A percentile compares a stretch with the other conserved stretches of the same genome.
Evolutionary conservation across 2,113 vertebrate species (phyloP).

Genomic region (Pteropus alecto): DNA sequence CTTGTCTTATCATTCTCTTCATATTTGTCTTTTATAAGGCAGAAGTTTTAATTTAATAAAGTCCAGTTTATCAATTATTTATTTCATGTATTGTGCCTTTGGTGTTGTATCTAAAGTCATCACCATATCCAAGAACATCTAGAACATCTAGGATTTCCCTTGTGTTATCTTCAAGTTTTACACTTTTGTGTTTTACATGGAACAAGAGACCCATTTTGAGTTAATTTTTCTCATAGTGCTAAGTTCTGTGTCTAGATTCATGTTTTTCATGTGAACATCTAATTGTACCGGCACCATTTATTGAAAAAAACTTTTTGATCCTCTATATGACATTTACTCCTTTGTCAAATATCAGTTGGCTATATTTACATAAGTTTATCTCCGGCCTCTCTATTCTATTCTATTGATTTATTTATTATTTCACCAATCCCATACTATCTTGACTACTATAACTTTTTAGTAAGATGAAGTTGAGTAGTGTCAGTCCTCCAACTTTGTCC

Average conservation of each 20-base stretch:
- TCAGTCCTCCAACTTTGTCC: not conserved
- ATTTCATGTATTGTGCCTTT: not conserved
- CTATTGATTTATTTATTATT: not conserved
- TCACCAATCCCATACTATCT: not conserved
- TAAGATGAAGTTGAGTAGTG: not conserved
- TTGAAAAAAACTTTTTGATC: not conserved
- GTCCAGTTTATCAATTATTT: not conserved
- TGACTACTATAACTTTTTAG: not conserved
- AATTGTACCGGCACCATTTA: not conserved
- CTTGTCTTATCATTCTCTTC: not conserved
- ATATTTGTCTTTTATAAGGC: not conserved
- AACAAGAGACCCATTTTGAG: not conserved
- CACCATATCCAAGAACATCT: not conserved
- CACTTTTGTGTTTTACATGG: not conserved
- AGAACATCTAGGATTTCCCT: not conserved
- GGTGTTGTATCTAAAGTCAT: not conserved
- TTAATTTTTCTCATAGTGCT: not conserved
- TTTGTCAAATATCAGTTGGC: not conserved
- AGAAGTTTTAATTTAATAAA: not conserved
- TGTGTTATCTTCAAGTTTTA: not conserved
- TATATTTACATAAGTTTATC: not conserved
- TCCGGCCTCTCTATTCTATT: not conserved
- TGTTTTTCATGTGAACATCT: not conserved
- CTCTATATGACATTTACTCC: not conserved
- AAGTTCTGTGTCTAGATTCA: not conserved